Evolutionary conservation across 2,888 invertebrate genomes (phyloP).

Genomic region (Eumacrocentrus americanus): DNA sequence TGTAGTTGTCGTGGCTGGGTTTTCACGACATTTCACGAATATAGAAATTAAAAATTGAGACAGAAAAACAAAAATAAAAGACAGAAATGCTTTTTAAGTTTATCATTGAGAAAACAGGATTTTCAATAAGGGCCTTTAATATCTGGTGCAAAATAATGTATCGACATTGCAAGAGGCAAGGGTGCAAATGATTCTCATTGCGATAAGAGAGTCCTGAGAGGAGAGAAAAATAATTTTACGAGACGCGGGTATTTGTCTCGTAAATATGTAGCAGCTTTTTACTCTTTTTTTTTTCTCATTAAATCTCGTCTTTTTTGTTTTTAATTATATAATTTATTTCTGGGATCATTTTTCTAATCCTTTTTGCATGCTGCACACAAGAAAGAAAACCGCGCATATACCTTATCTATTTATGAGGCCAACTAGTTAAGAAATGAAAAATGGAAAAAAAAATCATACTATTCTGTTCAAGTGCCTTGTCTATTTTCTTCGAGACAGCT

Average conservation of each 20-base stretch:
- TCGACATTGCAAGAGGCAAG: too few species aligned
- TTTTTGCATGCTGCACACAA: conserved; percentile 23
- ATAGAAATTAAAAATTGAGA: not conserved
- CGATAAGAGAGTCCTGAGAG: too few species aligned
- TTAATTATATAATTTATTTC: not conserved
- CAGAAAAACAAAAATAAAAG: not conserved
- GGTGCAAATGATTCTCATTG: too few species aligned
- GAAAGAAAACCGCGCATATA: not conserved
- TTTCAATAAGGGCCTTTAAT: too few species aligned
- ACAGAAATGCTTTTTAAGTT: not conserved
- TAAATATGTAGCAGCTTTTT: not conserved
- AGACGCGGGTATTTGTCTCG: too few species aligned
- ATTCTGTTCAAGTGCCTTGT: conserved; percentile 61
- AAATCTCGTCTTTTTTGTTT: not conserved
- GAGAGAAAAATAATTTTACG: too few species aligned
- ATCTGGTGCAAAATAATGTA: too few species aligned
- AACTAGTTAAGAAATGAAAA: conserved; percentile 50
- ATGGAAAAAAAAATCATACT: conserved; percentile 37
- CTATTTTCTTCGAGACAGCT: conserved; percentile 61
- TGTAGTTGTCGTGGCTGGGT: not conserved
- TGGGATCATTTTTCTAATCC: not conserved
- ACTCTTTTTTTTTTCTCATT: not conserved
- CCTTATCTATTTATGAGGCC: conserved; percentile 49
- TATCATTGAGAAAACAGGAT: too few species aligned
- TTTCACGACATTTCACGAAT: too few species aligned